Evolutionary conservation across 2,113 vertebrate species (phyloP).

Genomic region (Pogona vitticeps): DNA sequence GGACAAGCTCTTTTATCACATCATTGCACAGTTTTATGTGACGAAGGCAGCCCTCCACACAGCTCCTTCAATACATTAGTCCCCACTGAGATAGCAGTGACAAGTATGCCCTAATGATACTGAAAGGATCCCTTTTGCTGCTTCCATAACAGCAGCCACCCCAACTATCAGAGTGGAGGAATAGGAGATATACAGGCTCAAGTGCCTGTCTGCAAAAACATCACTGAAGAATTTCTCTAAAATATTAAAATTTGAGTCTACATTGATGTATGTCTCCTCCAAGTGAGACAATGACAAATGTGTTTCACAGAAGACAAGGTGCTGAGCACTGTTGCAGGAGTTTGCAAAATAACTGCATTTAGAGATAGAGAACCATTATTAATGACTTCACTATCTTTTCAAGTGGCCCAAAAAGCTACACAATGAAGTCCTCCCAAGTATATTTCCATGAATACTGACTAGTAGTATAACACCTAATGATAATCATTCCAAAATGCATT

Average conservation of each 20-base stretch:
- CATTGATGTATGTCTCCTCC: background rate
- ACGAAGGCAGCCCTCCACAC: background rate
- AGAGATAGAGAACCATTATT: background rate
- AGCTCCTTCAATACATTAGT: background rate
- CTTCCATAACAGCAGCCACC: too few species aligned
- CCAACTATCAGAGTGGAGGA: too few species aligned
- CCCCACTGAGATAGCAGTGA: background rate
- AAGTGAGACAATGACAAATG: background rate
- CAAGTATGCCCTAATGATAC: too few species aligned
- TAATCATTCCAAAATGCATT: background rate
- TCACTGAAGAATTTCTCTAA: background rate
- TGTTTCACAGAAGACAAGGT: background rate
- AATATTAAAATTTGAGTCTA: conserved; percentile 11
- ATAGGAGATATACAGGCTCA: background rate
- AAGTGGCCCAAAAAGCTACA: background rate
- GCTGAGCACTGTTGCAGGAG: background rate
- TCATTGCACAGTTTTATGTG: too few species aligned
- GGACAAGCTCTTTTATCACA: background rate
- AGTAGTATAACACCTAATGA: background rate
- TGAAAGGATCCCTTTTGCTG: background rate
- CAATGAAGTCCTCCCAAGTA: background rate
- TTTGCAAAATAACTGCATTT: background rate
- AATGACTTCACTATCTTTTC: background rate
- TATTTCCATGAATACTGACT: background rate
- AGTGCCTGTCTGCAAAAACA: background rate